Conservation (phyloP, 2,113 vertebrate species). For the Toxostoma redivivum region DNA sequence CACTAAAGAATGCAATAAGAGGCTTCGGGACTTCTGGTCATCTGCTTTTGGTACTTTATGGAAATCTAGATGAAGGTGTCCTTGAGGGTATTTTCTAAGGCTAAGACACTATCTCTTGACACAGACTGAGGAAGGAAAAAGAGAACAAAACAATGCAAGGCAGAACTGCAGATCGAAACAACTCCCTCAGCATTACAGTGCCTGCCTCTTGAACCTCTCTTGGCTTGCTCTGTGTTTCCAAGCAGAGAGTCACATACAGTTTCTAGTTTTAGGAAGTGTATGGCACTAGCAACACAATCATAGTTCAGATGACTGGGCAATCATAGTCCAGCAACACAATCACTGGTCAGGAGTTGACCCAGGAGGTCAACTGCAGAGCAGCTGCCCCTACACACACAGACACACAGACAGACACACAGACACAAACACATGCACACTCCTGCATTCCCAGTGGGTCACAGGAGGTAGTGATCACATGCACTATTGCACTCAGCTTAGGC, state of each 20-base stretch:
- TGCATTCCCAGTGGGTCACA: neutral
- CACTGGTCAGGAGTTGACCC: neutral
- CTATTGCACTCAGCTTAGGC: neutral
- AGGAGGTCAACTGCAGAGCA: neutral
- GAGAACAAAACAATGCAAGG: neutral
- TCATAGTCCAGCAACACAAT: neutral
- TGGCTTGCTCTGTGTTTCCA: neutral
- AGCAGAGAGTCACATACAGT: neutral
- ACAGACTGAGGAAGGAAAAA: neutral
- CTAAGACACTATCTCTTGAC: neutral
- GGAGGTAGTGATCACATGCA: neutral
- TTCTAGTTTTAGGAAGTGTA: neutral
- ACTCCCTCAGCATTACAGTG: accelerated
- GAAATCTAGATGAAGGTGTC: neutral
- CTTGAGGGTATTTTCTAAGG: neutral
- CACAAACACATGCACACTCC: neutral
- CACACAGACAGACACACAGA: no score
- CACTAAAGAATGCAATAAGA: neutral
- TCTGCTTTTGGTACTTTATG: neutral
- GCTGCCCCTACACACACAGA: neutral
- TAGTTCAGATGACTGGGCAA: neutral
- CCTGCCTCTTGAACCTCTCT: neutral
- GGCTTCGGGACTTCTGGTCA: neutral
- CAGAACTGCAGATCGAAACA: neutral
- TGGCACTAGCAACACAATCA: neutral